phyloP scores from a whole-genome alignment of 2,797 vertebrate species.

The Danio kyathit region DNA sequence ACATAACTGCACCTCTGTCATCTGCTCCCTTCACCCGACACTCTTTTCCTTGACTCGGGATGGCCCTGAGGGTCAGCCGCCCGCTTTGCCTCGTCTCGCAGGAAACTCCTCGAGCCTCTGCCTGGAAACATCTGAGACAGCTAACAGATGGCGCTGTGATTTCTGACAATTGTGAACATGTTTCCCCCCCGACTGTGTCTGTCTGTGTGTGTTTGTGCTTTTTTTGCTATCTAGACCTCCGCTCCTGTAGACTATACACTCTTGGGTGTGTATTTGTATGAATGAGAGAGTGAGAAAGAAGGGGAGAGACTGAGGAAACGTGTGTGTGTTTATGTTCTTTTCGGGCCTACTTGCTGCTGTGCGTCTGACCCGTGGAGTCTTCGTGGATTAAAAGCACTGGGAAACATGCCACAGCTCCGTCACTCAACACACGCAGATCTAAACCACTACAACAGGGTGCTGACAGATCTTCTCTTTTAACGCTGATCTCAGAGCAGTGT shows the following conservation, averaged over 20 bases:
- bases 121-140: conserved; percentile 72
- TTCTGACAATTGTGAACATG: conserved; percentile 69
- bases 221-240: conserved; percentile 33
- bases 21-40: conserved; percentile 31
- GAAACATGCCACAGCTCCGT: conserved; percentile 57
- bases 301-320: conserved; percentile 39
- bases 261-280: conserved; percentile 46
- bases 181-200: conserved; percentile 43
- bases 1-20: conserved; percentile 5
- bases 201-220: conserved; percentile 29
- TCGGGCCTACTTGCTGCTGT: conserved; percentile 54
- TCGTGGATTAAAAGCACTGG: conserved; percentile 58
- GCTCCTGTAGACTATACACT: conserved; percentile 16
- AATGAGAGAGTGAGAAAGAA: conserved; percentile 40
- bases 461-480: conserved; percentile 53
- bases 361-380: conserved; percentile 56
- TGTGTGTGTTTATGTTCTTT: conserved; percentile 56
- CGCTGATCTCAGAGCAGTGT: conserved; percentile 48
- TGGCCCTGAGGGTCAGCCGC: conserved; percentile 17
- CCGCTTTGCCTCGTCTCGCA: conserved; percentile 48
- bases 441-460: conserved; percentile 53
- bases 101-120: conserved; percentile 71
- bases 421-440: conserved; percentile 59
- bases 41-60: conserved; percentile 26
- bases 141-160: conserved; percentile 77